Conservation (phyloP, 2,113 vertebrate species). For the Nicator chloris region DNA sequence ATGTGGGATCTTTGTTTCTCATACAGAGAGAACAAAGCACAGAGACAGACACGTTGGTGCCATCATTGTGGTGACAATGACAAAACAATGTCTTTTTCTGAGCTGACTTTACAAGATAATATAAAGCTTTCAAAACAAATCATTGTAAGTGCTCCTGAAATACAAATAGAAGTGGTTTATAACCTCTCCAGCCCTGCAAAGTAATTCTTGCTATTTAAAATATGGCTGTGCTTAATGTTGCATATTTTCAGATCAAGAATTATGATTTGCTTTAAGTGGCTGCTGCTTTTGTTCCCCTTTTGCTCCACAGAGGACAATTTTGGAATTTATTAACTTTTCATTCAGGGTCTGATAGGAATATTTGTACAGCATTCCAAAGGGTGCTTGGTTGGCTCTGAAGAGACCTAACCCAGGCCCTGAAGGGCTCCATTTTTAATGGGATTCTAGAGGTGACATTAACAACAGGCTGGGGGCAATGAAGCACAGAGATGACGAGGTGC, state of each 20-base stretch:
- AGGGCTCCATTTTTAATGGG: not conserved
- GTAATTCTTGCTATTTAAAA: not conserved
- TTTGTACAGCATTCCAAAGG: not conserved
- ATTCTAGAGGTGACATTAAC: not conserved
- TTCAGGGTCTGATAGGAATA: not conserved
- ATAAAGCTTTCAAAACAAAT: conserved; percentile 1
- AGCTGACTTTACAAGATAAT: not conserved
- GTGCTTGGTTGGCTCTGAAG: not conserved
- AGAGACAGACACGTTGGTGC: not conserved
- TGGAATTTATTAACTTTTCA: not conserved
- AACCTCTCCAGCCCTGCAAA: not conserved
- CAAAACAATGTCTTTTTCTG: not conserved
- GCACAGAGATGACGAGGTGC: not conserved
- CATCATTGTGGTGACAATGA: not conserved
- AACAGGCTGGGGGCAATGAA: not conserved
- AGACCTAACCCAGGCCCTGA: not conserved
- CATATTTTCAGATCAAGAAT: not conserved
- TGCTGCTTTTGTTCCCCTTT: not conserved
- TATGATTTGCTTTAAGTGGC: not conserved
- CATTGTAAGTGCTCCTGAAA: not conserved
- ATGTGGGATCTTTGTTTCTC: not conserved
- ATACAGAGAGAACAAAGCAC: not conserved
- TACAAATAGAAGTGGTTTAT: not conserved
- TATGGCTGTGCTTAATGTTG: not conserved
- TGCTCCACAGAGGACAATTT: not conserved